These are phyloP conservation scores for Manduca sexta DNA, from an alignment of 1,140 invertebrate species.

Conservation along the genomic window DNA sequence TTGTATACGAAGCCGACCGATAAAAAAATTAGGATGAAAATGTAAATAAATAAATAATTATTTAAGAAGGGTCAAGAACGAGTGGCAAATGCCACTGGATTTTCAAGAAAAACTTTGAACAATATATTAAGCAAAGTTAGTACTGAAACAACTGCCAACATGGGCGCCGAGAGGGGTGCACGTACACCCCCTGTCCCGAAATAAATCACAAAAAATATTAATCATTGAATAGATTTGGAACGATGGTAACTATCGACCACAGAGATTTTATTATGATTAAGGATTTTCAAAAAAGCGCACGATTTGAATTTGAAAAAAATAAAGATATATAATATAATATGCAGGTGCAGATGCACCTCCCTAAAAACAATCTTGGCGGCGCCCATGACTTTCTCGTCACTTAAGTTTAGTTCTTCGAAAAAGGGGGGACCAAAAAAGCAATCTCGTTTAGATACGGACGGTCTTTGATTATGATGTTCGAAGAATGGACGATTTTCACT, in stretches of 20 bases:
- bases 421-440: constrained; percentile 12
- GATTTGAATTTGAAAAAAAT: too few species aligned
- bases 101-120: constrained; percentile 8
- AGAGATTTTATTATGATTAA: too few species aligned
- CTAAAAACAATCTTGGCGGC: too few species aligned
- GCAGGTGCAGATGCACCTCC: too few species aligned
- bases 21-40: constrained; percentile 1
- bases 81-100: constrained; percentile 7
- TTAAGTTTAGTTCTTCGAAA: constrained; percentile 11
- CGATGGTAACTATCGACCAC: too few species aligned
- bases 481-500: constrained; percentile 11
- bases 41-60: not conserved
- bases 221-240: too few species aligned
- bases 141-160: too few species aligned
- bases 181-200: too few species aligned
- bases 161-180: too few species aligned
- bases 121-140: constrained; percentile 6
- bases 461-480: constrained; percentile 8
- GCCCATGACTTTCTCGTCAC: constrained; percentile 10
- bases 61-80: constrained; percentile 9
- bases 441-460: constrained; percentile 1
- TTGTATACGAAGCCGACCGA: constrained; percentile 3
- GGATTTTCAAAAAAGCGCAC: too few species aligned
- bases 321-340: too few species aligned
- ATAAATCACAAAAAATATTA: too few species aligned